phyloP scores from a whole-genome alignment of 2,797 vertebrate genomes.

The Alca torda region DNA sequence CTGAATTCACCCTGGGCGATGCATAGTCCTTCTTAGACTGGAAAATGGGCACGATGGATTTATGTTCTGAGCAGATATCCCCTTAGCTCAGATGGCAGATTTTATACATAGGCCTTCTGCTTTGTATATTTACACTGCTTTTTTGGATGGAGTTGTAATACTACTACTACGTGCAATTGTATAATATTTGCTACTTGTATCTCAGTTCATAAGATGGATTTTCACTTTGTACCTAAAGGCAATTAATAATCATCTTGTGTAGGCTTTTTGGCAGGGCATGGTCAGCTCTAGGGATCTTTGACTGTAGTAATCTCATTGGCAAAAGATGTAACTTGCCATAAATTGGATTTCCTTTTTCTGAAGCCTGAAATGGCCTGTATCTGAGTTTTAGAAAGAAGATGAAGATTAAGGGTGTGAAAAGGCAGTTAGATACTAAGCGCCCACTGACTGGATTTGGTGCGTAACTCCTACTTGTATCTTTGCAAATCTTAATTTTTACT shows the following conservation, averaged over 20 bases:
- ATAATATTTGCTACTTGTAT: background rate
- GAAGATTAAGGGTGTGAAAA: background rate
- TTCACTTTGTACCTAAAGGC: background rate
- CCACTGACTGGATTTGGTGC: background rate
- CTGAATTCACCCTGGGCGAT: background rate
- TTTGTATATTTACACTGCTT: background rate
- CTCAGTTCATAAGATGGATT: background rate
- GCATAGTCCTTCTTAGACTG: background rate
- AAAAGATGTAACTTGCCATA: background rate
- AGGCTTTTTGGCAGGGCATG: background rate
- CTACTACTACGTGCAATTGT: background rate
- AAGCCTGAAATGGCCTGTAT: background rate
- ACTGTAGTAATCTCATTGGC: conserved; percentile 10
- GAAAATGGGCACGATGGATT: background rate
- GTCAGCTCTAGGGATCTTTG: background rate
- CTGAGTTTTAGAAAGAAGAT: background rate
- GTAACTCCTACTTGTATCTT: background rate
- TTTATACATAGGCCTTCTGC: background rate
- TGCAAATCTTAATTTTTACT: conserved; percentile 3
- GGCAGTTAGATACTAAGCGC: background rate
- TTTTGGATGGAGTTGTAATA: background rate
- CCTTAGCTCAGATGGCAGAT: background rate
- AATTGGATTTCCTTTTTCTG: conserved; percentile 18
- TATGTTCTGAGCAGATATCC: background rate
- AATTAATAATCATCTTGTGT: background rate